Percentiles rank a stretch among this genome's conserved stretches.
Conservation (phyloP, 2,113 vertebrate species). For the Calypte anna region DNA sequence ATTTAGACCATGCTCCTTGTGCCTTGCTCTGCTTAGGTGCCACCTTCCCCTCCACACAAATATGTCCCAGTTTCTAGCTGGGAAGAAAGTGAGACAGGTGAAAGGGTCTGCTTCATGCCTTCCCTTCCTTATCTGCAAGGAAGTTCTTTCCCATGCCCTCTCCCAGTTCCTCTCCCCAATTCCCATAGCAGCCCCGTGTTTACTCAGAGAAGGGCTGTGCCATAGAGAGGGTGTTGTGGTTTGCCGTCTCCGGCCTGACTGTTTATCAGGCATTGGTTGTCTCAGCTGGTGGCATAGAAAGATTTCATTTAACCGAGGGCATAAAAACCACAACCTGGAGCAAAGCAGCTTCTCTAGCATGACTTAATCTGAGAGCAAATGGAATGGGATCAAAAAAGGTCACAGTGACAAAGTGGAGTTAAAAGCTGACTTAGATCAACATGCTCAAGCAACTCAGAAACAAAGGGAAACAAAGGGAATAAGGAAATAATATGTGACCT, state of each 20-base stretch:
- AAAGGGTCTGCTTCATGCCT: neutral
- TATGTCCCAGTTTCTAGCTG: neutral
- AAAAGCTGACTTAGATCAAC: slow-evolving; percentile 51
- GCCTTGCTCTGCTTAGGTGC: neutral
- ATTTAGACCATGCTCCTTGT: rapidly evolving
- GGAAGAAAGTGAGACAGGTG: neutral
- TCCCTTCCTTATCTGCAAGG: neutral
- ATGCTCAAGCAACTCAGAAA: slow-evolving; percentile 36
- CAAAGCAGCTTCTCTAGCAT: slow-evolving; percentile 13
- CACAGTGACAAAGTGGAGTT: slow-evolving; percentile 10
- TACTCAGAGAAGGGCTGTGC: neutral
- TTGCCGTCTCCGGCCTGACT: neutral
- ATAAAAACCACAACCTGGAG: slow-evolving; percentile 48
- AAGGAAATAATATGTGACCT: slow-evolving; percentile 5
- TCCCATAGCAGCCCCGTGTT: neutral
- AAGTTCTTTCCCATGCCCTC: neutral
- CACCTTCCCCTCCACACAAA: neutral
- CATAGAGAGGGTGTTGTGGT: neutral
- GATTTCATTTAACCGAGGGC: neutral
- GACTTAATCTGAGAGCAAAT: slow-evolving; percentile 32
- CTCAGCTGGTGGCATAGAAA: neutral
- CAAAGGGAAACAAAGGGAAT: slow-evolving; percentile 60
- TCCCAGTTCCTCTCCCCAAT: neutral
- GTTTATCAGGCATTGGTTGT: neutral
- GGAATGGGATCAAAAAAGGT: slow-evolving; percentile 53